Conservation (phyloP, 2,888 invertebrate species). For the Stomorhina lunata region DNA sequence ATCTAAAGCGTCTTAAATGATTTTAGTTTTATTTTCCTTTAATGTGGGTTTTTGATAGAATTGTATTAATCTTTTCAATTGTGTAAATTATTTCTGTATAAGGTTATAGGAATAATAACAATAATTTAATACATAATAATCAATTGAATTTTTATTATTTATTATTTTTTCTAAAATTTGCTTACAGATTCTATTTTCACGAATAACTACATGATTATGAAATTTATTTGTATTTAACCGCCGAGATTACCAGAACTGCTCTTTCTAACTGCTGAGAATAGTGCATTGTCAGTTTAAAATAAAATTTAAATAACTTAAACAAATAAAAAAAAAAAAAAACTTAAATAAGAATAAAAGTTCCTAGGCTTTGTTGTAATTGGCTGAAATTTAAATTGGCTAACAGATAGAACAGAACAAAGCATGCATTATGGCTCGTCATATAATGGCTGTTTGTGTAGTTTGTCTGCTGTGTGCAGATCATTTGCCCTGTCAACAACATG, state of each 20-base stretch:
- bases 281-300: not conserved
- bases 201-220: conserved; percentile 45
- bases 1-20: not conserved
- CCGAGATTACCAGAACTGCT: not conserved
- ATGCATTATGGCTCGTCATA: conserved; percentile 82
- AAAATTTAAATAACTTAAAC: not conserved
- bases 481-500: conserved; percentile 87
- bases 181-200: conserved; percentile 52
- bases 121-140: conserved; percentile 18
- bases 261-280: not conserved
- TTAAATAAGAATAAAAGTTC: conserved; percentile 50
- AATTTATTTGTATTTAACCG: conserved; percentile 22
- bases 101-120: too few species aligned
- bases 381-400: not conserved
- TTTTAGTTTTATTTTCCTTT: not conserved
- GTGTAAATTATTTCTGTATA: conserved; percentile 46
- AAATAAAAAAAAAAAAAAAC: not conserved
- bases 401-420: conserved; percentile 35
- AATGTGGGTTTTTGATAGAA: conserved; percentile 27
- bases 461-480: conserved; percentile 90
- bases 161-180: not conserved
- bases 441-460: conserved; percentile 91
- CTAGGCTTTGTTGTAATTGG: conserved; percentile 25
- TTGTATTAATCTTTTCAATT: not conserved
- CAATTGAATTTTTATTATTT: conserved; percentile 43